Percentiles rank a stretch among this genome's conserved stretches.
Conservation (phyloP, 2,888 invertebrate genomes). For the Rhingia rostrata region DNA sequence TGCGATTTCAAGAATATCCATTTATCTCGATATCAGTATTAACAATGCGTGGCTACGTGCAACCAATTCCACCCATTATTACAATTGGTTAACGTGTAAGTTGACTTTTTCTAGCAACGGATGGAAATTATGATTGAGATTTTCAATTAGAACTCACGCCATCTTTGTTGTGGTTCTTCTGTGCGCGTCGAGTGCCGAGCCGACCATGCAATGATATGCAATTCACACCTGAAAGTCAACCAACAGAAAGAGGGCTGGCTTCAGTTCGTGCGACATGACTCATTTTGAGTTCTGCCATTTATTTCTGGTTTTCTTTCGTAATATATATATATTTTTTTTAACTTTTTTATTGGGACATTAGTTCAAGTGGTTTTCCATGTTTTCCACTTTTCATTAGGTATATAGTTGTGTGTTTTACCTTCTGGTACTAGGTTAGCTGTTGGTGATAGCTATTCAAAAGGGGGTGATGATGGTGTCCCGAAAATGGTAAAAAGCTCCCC, state of each 20-base stretch:
- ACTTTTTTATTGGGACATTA: constrained; percentile 72
- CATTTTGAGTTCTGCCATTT: constrained; percentile 52
- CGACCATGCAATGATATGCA: constrained; percentile 55
- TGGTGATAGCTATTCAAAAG: not conserved
- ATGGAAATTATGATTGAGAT: constrained; percentile 71
- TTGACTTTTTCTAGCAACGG: constrained; percentile 41
- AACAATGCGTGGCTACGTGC: constrained; percentile 53
- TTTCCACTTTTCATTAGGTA: constrained; percentile 67
- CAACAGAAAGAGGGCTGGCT: constrained; percentile 2
- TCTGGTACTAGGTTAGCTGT: not conserved
- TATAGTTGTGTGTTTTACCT: constrained; percentile 45
- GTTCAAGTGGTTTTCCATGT: constrained; percentile 74
- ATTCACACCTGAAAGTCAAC: constrained; percentile 68
- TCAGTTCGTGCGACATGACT: constrained; percentile 56
- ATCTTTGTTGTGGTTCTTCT: constrained; percentile 39
- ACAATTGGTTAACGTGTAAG: constrained; percentile 44
- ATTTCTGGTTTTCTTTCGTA: constrained; percentile 16
- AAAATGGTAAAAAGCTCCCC: constrained; percentile 53
- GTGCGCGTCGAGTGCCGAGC: not conserved
- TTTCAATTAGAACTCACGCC: constrained; percentile 73
- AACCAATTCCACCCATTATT: constrained; percentile 28
- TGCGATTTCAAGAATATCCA: too few species aligned
- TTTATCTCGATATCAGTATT: too few species aligned
- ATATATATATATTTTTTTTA: constrained; percentile 2
- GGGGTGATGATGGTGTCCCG: constrained; percentile 47